Conservation (phyloP, 2,888 invertebrate genomes). For the Crossocerus cetratus region DNA sequence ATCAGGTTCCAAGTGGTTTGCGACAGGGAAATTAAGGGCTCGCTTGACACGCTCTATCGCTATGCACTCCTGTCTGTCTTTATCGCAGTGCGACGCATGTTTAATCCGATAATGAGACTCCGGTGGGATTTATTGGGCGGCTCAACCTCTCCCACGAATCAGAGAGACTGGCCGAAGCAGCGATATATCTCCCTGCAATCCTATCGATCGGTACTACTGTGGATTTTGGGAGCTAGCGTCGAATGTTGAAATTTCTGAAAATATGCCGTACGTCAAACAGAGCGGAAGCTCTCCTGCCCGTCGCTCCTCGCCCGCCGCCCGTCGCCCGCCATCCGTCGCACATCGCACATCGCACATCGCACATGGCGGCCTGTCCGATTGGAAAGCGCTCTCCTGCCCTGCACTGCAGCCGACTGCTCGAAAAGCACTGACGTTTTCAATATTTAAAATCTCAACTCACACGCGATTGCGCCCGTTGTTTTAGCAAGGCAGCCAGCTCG, state of each 20-base stretch:
- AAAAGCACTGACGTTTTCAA: constrained; percentile 64
- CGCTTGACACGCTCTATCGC: too few species aligned
- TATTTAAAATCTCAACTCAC: constrained; percentile 55
- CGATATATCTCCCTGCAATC: constrained; percentile 46
- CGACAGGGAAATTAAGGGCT: constrained; percentile 17
- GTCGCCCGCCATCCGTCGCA: too few species aligned
- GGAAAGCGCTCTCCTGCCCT: too few species aligned
- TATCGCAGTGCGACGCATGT: too few species aligned
- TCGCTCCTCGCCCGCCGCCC: constrained; percentile 60
- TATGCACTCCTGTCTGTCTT: too few species aligned
- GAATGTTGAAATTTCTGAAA: constrained; percentile 62
- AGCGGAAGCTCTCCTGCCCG: constrained; percentile 54
- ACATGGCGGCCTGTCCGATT: too few species aligned
- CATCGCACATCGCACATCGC: too few species aligned
- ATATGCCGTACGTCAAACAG: constrained; percentile 61
- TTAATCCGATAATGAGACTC: too few species aligned
- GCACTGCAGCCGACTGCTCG: constrained; percentile 52
- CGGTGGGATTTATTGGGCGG: too few species aligned
- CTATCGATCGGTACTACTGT: constrained; percentile 32
- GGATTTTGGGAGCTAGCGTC: constrained; percentile 62
- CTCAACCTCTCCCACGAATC: too few species aligned
- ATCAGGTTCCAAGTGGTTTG: constrained; percentile 3
- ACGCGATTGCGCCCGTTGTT: constrained; percentile 13
- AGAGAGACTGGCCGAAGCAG: too few species aligned
- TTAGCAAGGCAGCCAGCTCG: not conserved